Conservation (phyloP, 1,140 invertebrate genomes). For the Drosophila insularis region DNA sequence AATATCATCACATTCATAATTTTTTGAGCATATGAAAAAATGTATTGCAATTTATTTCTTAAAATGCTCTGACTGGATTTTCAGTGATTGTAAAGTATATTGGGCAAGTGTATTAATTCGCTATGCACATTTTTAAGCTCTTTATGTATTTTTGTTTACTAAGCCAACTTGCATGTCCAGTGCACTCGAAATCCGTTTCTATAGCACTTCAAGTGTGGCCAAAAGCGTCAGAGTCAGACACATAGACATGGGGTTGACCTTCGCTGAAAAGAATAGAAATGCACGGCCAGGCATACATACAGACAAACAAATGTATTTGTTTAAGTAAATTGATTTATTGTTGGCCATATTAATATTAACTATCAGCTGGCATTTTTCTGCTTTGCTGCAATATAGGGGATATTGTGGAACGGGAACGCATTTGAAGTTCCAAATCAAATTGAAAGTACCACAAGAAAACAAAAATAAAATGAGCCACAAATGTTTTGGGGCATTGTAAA, state of each 20-base stretch:
- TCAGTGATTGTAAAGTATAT: neutral
- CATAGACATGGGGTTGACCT: slow-evolving; percentile 62
- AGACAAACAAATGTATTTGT: slow-evolving; percentile 9
- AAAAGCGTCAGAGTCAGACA: slow-evolving; percentile 42
- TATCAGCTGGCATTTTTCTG: slow-evolving; percentile 30
- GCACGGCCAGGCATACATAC: neutral
- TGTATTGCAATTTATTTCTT: neutral
- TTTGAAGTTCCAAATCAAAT: slow-evolving; percentile 50
- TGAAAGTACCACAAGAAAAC: slow-evolving; percentile 59
- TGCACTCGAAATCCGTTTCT: slow-evolving; percentile 32
- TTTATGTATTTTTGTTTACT: slow-evolving; percentile 29
- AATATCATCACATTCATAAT: too few relatives aligned
- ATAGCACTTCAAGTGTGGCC: slow-evolving; percentile 49
- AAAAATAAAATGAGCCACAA: slow-evolving; percentile 29
- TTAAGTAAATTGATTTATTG: slow-evolving; percentile 43
- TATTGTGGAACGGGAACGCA: slow-evolving; percentile 51
- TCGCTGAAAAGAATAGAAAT: slow-evolving; percentile 63
- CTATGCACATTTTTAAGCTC: slow-evolving; percentile 29
- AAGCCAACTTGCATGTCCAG: slow-evolving; percentile 51
- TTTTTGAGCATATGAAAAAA: neutral
- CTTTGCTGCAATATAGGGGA: slow-evolving; percentile 23
- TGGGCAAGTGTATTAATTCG: slow-evolving; percentile 30
- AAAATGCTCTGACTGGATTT: neutral
- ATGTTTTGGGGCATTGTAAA: slow-evolving; percentile 28
- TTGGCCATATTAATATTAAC: slow-evolving; percentile 36